These are phyloP conservation scores for Alcis repandata DNA, from an alignment of 2,888 invertebrate genomes.

Conservation along the genomic window DNA sequence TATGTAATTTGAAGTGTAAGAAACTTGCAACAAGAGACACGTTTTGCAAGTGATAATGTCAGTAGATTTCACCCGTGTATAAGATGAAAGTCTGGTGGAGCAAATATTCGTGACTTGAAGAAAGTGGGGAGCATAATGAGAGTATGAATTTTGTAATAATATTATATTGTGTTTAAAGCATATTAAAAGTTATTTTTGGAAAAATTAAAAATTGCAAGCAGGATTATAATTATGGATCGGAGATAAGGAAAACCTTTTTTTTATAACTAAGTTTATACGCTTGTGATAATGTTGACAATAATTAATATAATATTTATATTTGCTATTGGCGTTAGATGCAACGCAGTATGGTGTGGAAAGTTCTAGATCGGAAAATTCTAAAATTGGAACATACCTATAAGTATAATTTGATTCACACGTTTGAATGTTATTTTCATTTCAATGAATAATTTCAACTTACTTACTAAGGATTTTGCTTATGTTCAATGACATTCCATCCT, in stretches of 20 bases:
- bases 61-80: constrained; percentile 25
- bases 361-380: not conserved
- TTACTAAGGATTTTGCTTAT: not conserved
- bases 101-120: constrained; percentile 27
- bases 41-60: constrained; percentile 28
- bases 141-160: not conserved
- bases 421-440: not conserved
- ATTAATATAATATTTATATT: not conserved
- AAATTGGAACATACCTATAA: not conserved
- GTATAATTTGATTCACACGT: not conserved
- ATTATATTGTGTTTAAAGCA: not conserved
- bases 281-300: not conserved
- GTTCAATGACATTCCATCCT: not conserved
- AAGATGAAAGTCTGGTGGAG: constrained; percentile 17
- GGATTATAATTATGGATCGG: not conserved
- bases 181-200: not conserved
- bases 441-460: not conserved
- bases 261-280: not conserved
- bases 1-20: constrained; percentile 17
- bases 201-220: not conserved
- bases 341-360: not conserved
- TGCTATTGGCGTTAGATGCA: not conserved
- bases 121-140: constrained; percentile 14
- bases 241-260: not conserved
- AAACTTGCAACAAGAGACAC: constrained; percentile 28